Base-by-base conservation (phyloP, 2,888 invertebrate genomes). In the Strigamia transsilvanica region DNA sequence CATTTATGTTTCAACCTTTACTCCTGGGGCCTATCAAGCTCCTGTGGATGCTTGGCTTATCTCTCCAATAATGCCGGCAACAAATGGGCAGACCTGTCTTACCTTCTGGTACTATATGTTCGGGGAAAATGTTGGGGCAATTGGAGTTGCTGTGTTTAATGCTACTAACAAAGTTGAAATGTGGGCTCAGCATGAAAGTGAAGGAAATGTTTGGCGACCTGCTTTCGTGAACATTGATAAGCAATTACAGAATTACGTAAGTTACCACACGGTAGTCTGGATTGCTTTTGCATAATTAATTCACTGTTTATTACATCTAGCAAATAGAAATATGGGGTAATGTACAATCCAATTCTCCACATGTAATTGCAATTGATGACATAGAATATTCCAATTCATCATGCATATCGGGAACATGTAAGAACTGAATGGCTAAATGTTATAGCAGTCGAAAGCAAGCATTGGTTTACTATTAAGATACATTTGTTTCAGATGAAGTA, bases 311-410 rank as follows among this genome's bases (percentile, higher is more conserved):
- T 7, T 21, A 18, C 21, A 5, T 56, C n/a, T 56, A 56, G 56
- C n/a, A 18, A 56, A 56, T 56, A 18, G 21, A 4, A 9, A 18
- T 56, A 56, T 56, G 56, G 56, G n/a, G 18, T 56, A 56, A 6
- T 1, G 9, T n/a, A 9, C 2, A n/a, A 18, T 4, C 56, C 2
- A 18, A 5, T n/a, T 56, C 21, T n/a, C 56, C 56, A 18, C 5
- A 73, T 15, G 32, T 32, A 27, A 27, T 73, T 27, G 73, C 73
- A 27, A 73, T 73, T 27, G 73, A 73, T 73, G 73, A 73, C 13
- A 73, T 73, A n/a, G 27, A 12, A 12, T 27, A 32, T 27, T 27
- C 13, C n/a, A 15, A 73, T 32, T 23, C 15, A n/a, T 6, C 23
- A 0, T 73, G 73, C 32, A 32, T 18, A 56, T 9, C 21, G 4